phyloP scores from a whole-genome alignment of 1,140 invertebrate species.

The Listronotus oregonensis region DNA sequence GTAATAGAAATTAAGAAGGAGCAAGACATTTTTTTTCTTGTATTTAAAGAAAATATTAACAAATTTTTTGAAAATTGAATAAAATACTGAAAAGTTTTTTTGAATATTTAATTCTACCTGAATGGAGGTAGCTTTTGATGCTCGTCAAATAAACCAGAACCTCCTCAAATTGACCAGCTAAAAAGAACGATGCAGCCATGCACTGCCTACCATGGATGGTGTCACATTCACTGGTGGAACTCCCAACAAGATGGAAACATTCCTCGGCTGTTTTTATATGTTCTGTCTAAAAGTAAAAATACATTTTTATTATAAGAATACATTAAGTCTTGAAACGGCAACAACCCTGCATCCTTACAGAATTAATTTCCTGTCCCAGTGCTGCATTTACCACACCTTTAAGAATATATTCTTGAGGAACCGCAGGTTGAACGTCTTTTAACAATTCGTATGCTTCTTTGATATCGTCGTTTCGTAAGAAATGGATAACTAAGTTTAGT shows the following conservation, averaged over 20 bases:
- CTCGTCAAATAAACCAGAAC: conserved; percentile 95
- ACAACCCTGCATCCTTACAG: conserved; percentile 72
- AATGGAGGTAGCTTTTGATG: conserved; percentile 84
- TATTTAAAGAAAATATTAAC: too few relatives aligned
- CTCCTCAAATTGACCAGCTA: conserved; percentile 94
- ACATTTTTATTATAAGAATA: conserved; percentile 9
- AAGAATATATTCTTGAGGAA: conserved; percentile 95
- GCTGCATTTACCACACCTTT: conserved; percentile 95
- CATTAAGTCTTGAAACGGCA: too few relatives aligned
- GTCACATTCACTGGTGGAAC: conserved; percentile 94
- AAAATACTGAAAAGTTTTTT: too few relatives aligned
- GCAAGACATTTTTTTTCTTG: too few relatives aligned
- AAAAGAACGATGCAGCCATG: conserved; percentile 96
- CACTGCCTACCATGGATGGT: conserved; percentile 93
- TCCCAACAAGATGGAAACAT: conserved; percentile 95
- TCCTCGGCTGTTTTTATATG: conserved; percentile 94
- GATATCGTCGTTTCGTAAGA: conserved; percentile 89
- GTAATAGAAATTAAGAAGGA: too few relatives aligned
- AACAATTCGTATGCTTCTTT: conserved; percentile 89
- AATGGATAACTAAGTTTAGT: conserved; percentile 94
- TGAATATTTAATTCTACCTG: too few relatives aligned
- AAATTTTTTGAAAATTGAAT: too few relatives aligned
- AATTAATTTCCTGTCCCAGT: conserved; percentile 88
- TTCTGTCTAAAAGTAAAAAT: conserved; percentile 70
- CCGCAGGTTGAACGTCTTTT: conserved; percentile 89